phyloP scores from a whole-genome alignment of 2,797 vertebrate genomes.

The Lacerta agilis region DNA sequence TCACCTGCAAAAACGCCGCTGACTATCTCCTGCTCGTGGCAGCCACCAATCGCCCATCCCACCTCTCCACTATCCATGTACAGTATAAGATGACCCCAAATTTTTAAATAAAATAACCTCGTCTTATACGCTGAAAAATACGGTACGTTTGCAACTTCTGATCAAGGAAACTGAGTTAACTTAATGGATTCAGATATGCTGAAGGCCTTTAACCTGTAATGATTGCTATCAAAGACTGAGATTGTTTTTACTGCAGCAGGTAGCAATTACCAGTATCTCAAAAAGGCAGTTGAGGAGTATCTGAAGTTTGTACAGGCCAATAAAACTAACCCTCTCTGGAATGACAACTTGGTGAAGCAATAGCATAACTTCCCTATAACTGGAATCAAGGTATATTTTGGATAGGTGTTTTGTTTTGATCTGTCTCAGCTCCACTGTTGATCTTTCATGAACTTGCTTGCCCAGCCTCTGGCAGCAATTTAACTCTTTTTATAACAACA shows the following conservation, averaged over 20 bases:
- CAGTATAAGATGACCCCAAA: no score
- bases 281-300: conserved; percentile 44
- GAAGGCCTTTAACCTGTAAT: not conserved
- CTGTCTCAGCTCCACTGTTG: not conserved
- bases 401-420: not conserved
- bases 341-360: conserved; percentile 46
- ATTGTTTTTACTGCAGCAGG: conserved; percentile 21
- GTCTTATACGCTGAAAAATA: no score
- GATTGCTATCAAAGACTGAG: conserved; percentile 18
- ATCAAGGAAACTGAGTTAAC: not conserved
- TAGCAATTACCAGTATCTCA: conserved; percentile 22
- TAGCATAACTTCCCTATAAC: conserved; percentile 17
- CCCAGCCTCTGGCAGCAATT: not conserved
- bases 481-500: not conserved
- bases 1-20: no score
- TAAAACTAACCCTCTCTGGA: conserved; percentile 39
- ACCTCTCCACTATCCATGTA: no score
- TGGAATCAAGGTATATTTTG: conserved; percentile 9
- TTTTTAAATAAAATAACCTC: no score
- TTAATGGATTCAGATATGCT: not conserved
- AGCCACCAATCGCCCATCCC: no score
- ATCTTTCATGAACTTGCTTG: not conserved
- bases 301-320: conserved; percentile 9
- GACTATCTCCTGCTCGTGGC: no score
- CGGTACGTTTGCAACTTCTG: not conserved